phyloP scores from a whole-genome alignment of 2,797 vertebrate genomes.

The Acropternis orthonyx region DNA sequence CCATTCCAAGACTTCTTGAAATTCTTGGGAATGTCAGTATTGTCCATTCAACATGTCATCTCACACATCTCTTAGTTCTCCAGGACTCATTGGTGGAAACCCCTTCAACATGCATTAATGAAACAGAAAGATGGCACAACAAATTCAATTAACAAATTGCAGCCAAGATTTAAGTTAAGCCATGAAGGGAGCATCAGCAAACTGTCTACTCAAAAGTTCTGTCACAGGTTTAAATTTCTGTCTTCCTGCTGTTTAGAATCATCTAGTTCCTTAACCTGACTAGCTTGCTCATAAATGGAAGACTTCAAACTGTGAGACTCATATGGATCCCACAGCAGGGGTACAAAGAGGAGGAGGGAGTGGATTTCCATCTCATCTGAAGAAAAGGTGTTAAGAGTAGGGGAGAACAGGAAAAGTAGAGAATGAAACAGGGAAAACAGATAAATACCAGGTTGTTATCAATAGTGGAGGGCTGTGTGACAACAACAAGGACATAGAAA shows the following conservation, averaged over 20 bases:
- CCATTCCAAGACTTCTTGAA: background rate
- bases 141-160: background rate
- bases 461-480: background rate
- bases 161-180: background rate
- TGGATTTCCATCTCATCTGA: background rate
- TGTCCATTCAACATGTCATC: background rate
- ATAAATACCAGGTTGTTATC: background rate
- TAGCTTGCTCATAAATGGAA: background rate
- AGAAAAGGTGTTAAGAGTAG: background rate
- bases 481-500: slow-evolving; percentile 11
- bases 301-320: background rate
- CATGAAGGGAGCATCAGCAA: background rate
- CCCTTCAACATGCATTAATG: background rate
- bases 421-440: background rate
- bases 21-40: background rate
- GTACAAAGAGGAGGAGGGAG: background rate
- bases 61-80: background rate
- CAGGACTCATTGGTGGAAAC: background rate
- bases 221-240: background rate
- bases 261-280: background rate
- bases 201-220: background rate
- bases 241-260: background rate
- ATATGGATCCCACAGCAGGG: background rate
- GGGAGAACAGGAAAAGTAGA: background rate
- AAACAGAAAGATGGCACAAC: background rate